A percentile compares a stretch with the other conserved stretches of the same genome.
Conservation (phyloP, 1,140 invertebrate species). For the Atta texana region DNA sequence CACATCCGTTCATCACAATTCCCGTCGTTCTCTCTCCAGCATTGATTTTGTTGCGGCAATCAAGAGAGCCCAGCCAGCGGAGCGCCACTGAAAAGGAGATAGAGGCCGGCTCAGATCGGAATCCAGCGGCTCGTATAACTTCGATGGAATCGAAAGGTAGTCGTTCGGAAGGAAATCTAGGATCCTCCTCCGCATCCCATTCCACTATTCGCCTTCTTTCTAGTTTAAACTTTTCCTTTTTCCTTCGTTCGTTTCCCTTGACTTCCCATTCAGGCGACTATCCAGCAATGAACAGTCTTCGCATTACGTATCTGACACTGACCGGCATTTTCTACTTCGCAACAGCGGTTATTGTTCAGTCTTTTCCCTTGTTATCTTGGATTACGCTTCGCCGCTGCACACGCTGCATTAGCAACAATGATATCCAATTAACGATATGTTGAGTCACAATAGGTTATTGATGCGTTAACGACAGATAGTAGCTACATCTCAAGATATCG, state of each 20-base stretch:
- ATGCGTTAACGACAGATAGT: constrained; percentile 30
- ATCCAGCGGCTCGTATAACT: constrained; percentile 72
- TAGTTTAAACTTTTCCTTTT: constrained; percentile 43
- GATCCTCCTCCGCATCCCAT: neutral
- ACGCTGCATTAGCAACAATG: neutral
- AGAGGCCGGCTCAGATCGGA: constrained; percentile 50
- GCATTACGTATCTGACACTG: constrained; percentile 9
- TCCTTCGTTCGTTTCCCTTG: neutral
- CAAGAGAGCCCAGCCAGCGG: constrained; percentile 28
- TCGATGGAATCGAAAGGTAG: constrained; percentile 69
- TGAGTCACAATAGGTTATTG: neutral
- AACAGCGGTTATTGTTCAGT: constrained; percentile 4
- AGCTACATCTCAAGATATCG: too few relatives aligned
- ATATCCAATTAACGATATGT: constrained; percentile 1
- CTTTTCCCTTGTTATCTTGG: constrained; percentile 21
- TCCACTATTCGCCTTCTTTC: neutral
- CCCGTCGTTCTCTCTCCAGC: constrained; percentile 41
- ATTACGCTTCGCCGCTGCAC: constrained; percentile 20
- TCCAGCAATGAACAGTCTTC: constrained; percentile 11
- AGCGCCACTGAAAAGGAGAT: constrained; percentile 44
- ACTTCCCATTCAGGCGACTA: constrained; percentile 1
- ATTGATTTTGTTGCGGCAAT: constrained; percentile 70
- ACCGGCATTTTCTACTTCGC: constrained; percentile 19
- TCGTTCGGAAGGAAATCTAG: constrained; percentile 71
- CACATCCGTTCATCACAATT: constrained; percentile 51